Evolutionary conservation across 2,113 vertebrate species (phyloP).

Genomic region (Coracopsis vasa): DNA sequence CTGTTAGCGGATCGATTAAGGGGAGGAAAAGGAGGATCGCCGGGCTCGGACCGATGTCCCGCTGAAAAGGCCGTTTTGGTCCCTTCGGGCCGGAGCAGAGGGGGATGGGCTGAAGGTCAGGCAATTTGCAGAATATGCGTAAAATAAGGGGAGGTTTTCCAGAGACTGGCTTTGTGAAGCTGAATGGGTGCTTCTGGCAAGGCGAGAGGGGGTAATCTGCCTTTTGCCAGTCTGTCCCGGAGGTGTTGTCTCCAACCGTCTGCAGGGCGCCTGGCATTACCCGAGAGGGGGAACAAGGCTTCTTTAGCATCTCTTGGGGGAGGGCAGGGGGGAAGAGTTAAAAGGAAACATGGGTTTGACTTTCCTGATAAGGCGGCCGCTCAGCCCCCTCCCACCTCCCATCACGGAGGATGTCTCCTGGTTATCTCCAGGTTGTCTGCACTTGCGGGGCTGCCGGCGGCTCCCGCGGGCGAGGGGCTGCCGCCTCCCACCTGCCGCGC

Average conservation of each 20-base stretch:
- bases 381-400: conserved; percentile 35
- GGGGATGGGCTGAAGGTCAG: conserved; percentile 16
- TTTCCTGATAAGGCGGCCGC: conserved; percentile 59
- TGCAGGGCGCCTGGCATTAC: conserved; percentile 23
- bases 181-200: conserved; percentile 26
- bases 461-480: conserved; percentile 2
- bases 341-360: conserved; percentile 47
- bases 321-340: neutral
- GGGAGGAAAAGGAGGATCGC: neutral
- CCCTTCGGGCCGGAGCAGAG: neutral
- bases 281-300: neutral
- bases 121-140: conserved; percentile 27
- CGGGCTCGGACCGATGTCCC: conserved; percentile 17
- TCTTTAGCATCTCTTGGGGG: conserved; percentile 6
- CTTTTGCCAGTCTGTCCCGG: neutral
- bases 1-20: neutral
- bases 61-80: conserved; percentile 29
- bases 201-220: neutral
- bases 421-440: conserved; percentile 39
- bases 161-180: conserved; percentile 41
- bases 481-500: conserved; percentile 69
- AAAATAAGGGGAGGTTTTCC: conserved; percentile 16
- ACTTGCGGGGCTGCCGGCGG: neutral
- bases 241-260: conserved; percentile 16
- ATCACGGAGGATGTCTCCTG: conserved; percentile 36